Evolutionary conservation across 2,797 vertebrate species (phyloP).

Genomic region (Thunnus albacares): DNA sequence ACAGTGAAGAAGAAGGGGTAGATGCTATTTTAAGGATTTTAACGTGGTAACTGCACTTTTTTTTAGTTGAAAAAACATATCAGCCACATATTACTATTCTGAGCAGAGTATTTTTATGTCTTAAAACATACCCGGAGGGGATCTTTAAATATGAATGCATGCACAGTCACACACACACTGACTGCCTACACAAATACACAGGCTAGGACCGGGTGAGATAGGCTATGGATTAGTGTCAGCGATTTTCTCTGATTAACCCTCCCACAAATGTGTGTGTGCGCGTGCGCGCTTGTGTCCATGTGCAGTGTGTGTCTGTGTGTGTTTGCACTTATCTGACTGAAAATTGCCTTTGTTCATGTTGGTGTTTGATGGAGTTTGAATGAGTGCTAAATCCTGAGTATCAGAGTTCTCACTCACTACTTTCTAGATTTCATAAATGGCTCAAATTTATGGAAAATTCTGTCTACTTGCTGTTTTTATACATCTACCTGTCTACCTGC

Average conservation of each 20-base stretch:
- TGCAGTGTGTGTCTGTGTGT: constrained; percentile 1
- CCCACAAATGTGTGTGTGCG: constrained; percentile 26
- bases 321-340: neutral
- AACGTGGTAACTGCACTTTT: too few species aligned
- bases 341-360: constrained; percentile 4
- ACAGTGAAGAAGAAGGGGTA: neutral
- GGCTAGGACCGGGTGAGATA: constrained; percentile 16
- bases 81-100: neutral
- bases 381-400: neutral
- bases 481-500: neutral
- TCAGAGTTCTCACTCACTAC: neutral
- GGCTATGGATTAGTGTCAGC: constrained; percentile 69
- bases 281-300: neutral
- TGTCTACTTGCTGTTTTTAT: neutral
- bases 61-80: too few species aligned
- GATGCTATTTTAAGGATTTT: too few species aligned
- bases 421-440: constrained; percentile 8
- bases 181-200: constrained; percentile 52
- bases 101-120: neutral
- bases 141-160: neutral
- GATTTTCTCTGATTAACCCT: constrained; percentile 65
- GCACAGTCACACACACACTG: constrained; percentile 8
- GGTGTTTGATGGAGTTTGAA: constrained; percentile 7
- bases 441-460: neutral
- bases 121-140: neutral